Evolutionary conservation across 2,888 invertebrate genomes (phyloP).

Genomic region (Drosophila falleni): DNA sequence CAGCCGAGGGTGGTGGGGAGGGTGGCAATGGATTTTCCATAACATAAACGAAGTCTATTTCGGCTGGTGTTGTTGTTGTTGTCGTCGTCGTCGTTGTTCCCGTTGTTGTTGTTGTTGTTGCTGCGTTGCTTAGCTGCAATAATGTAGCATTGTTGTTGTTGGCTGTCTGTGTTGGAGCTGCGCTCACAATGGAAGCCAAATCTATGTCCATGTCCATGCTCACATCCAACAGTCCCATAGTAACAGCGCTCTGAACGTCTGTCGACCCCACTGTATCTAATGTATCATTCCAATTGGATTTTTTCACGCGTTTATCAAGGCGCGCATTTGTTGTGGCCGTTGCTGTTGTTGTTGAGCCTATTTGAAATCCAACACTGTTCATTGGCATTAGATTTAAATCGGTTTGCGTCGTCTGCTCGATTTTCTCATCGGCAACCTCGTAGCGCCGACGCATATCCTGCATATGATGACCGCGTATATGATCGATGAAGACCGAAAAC

Average conservation of each 20-base stretch:
- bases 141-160: constrained; percentile 27
- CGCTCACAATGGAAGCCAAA: constrained; percentile 42
- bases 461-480: constrained; percentile 74
- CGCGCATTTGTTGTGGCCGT: constrained; percentile 40
- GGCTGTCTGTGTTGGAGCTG: constrained; percentile 1
- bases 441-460: constrained; percentile 75
- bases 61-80: constrained; percentile 40
- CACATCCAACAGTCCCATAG: constrained; percentile 43
- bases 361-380: constrained; percentile 52
- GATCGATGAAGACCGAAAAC: constrained; percentile 76
- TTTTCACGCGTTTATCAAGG: constrained; percentile 50
- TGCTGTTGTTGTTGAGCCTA: constrained; percentile 26
- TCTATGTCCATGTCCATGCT: constrained; percentile 53
- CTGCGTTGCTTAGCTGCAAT: constrained; percentile 39
- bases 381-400: constrained; percentile 61
- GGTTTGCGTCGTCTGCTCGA: constrained; percentile 66
- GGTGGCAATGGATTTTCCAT: constrained; percentile 73
- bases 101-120: constrained; percentile 18
- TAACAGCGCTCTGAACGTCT: constrained; percentile 17
- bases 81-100: constrained; percentile 26
- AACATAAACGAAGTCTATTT: constrained; percentile 74
- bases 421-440: constrained; percentile 54
- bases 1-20: constrained; percentile 65
- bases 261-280: constrained; percentile 12
- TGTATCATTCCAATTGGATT: constrained; percentile 54